Conservation (phyloP, 2,113 vertebrate genomes). For the Myotis davidii region DNA sequence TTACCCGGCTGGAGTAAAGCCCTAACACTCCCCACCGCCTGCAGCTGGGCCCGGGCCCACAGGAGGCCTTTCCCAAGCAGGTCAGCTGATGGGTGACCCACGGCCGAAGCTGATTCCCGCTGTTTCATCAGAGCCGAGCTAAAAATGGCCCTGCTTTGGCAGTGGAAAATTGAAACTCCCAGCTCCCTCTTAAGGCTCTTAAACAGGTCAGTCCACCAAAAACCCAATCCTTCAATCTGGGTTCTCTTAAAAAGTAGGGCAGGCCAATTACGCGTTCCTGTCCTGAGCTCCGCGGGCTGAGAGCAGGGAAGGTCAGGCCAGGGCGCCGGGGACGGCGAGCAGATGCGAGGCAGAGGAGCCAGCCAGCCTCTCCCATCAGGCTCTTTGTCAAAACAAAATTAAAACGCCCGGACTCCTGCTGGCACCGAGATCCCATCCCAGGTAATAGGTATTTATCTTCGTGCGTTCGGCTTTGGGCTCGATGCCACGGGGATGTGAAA, state of each 20-base stretch:
- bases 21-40: not conserved
- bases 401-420: slow-evolving; percentile 54
- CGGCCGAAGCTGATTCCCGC: slow-evolving; percentile 45
- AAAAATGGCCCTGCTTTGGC: slow-evolving; percentile 74
- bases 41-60: not conserved
- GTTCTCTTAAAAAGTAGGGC: slow-evolving; percentile 77
- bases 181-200: slow-evolving; percentile 72
- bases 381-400: slow-evolving; percentile 78
- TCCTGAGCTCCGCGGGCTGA: not conserved
- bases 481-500: not conserved
- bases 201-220: slow-evolving; percentile 76
- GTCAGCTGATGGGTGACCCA: slow-evolving; percentile 65
- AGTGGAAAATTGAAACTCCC: slow-evolving; percentile 64
- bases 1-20: not conserved
- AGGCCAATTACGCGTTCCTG: slow-evolving; percentile 73
- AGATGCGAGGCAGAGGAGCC: slow-evolving; percentile 30
- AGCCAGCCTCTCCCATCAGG: slow-evolving; percentile 63
- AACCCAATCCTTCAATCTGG: slow-evolving; percentile 70
- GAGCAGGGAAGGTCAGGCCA: slow-evolving; percentile 50
- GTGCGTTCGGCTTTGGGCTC: slow-evolving; percentile 23
- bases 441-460: slow-evolving; percentile 72
- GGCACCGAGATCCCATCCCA: slow-evolving; percentile 4
- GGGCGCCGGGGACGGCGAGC: not conserved
- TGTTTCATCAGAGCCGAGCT: slow-evolving; percentile 76
- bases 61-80: slow-evolving; percentile 50